Percentiles rank a stretch among this genome's conserved stretches.
Conservation (phyloP, 2,888 invertebrate genomes). For the Drosophila kambysellisi region DNA sequence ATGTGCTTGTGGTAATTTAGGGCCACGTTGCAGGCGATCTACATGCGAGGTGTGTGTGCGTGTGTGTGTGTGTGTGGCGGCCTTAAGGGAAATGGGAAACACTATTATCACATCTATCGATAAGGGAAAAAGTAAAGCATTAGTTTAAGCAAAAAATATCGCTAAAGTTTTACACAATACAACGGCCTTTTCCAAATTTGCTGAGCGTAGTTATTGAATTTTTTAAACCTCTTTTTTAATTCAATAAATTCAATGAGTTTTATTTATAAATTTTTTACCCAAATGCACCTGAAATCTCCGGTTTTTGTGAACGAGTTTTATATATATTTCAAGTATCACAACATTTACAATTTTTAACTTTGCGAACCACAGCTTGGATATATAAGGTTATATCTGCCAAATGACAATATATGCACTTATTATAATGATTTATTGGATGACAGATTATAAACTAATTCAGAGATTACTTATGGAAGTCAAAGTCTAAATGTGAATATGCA, state of each 20-base stretch:
- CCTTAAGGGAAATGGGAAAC: constrained; percentile 10
- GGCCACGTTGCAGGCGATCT: constrained; percentile 64
- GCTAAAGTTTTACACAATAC: not conserved
- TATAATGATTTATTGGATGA: not conserved
- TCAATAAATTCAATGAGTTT: not conserved
- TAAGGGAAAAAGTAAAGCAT: not conserved
- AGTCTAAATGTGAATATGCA: constrained; percentile 28
- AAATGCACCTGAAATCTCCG: not conserved
- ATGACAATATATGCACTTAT: not conserved
- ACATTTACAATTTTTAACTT: no score
- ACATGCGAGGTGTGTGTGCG: constrained; percentile 7
- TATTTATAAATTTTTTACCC: not conserved
- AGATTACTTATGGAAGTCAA: not conserved
- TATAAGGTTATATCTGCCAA: not conserved
- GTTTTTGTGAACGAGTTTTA: not conserved
- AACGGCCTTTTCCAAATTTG: not conserved
- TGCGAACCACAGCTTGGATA: not conserved
- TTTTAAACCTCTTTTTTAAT: not conserved
- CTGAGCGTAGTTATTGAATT: not conserved
- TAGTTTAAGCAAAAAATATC: not conserved
- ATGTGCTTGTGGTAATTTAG: constrained; percentile 70
- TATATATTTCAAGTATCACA: not conserved
- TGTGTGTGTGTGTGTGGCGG: constrained; percentile 36
- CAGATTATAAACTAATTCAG: not conserved
- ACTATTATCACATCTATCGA: constrained; percentile 8